phyloP scores from a whole-genome alignment of 2,888 invertebrate genomes.

The Copidosoma aretas region DNA sequence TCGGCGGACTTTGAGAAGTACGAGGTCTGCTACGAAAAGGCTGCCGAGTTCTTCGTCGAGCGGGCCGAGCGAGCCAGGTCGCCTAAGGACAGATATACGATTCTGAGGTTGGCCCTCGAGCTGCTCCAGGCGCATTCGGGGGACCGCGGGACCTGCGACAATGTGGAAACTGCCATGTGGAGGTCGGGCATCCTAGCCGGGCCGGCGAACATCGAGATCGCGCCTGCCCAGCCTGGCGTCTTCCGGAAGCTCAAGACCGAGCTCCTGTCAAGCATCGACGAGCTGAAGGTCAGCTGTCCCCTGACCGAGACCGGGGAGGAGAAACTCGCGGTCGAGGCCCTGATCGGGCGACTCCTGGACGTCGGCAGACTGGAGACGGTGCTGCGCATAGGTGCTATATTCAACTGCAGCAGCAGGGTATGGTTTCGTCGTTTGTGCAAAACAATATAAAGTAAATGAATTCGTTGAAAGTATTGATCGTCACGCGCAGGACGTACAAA shows the following conservation, averaged over 20 bases:
- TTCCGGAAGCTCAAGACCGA: conserved; percentile 56
- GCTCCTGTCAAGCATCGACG: conserved; percentile 50
- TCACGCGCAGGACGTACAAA: conserved; percentile 64
- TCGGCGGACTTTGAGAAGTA: conserved; percentile 70
- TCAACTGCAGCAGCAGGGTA: conserved; percentile 57
- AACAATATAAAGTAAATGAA: too few relatives aligned
- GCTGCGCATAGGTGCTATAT: conserved; percentile 65
- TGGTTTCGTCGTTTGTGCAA: not conserved
- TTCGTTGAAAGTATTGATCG: not conserved
- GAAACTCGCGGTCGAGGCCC: conserved; percentile 50
- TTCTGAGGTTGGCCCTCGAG: conserved; percentile 54
- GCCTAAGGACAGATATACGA: conserved; percentile 55
- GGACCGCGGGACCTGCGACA: conserved; percentile 51
- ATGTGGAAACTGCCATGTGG: conserved; percentile 61
- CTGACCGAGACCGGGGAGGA: conserved; percentile 50
- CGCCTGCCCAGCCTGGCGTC: conserved; percentile 39
- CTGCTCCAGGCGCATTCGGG: conserved; percentile 50
- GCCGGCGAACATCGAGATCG: conserved; percentile 52
- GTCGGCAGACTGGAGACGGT: conserved; percentile 69
- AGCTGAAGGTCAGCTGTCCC: conserved; percentile 49
- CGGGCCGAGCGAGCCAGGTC: conserved; percentile 65
- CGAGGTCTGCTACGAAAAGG: conserved; percentile 68
- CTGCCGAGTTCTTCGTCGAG: conserved; percentile 71
- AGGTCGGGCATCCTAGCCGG: conserved; percentile 58
- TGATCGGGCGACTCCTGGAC: conserved; percentile 67